Evolutionary conservation across 2,888 invertebrate species (phyloP).

Genomic region (Platerodrilus igneus): DNA sequence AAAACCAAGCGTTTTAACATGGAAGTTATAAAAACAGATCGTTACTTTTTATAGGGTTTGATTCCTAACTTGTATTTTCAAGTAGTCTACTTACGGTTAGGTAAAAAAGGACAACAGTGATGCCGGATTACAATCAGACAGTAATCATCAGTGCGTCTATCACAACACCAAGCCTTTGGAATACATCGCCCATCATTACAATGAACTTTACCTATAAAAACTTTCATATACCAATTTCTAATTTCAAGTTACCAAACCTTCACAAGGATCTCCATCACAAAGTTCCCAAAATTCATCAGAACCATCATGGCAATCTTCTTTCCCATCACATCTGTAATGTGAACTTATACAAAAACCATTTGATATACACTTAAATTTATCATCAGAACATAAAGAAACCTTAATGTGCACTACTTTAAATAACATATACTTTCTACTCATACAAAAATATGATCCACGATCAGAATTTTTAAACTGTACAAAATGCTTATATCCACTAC

Average conservation of each 20-base stretch:
- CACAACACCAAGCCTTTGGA: conserved; percentile 52
- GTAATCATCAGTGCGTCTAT: conserved; percentile 46
- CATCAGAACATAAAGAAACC: conserved; percentile 39
- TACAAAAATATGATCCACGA: conserved; percentile 41
- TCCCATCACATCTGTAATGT: conserved; percentile 53
- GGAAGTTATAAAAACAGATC: too few species aligned
- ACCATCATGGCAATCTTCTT: conserved; percentile 50
- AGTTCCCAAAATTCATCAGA: conserved; percentile 49
- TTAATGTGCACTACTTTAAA: conserved; percentile 37
- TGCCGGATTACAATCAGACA: conserved; percentile 48
- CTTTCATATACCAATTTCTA: conserved; percentile 1
- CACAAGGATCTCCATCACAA: conserved; percentile 48
- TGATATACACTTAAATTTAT: conserved; percentile 42
- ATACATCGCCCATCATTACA: conserved; percentile 53
- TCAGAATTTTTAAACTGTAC: conserved; percentile 37
- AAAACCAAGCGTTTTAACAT: too few species aligned
- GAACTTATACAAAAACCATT: conserved; percentile 48
- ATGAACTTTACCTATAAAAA: conserved; percentile 43
- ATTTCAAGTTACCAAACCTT: conserved; percentile 37
- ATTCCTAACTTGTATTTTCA: too few species aligned
- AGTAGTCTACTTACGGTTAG: conserved; percentile 45
- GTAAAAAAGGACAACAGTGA: conserved; percentile 46
- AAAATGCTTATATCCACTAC: conserved; percentile 40
- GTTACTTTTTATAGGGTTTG: too few species aligned
- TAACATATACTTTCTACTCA: conserved; percentile 41